Base-by-base conservation (phyloP, 2,888 invertebrate genomes). In the Scaptodrosophila latifasciaeformis region DNA sequence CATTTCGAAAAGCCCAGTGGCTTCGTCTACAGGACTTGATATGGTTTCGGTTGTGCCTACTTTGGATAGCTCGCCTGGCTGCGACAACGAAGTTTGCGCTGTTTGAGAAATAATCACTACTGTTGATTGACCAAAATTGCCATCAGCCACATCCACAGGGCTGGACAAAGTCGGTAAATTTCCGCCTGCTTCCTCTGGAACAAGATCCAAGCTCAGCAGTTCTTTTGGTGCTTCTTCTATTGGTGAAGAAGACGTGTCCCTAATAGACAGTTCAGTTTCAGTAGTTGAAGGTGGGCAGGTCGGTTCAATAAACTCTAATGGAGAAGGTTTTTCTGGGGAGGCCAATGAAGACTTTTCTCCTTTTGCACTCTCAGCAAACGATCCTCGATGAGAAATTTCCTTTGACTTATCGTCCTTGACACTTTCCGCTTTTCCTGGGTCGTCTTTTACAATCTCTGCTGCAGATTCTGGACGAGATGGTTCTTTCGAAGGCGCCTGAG, bases 241-340 rank as follows among this genome's bases (percentile, higher is more conserved):
- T 2, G 84, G 84, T 2, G 83, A 77, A 1, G 84, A 84, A 30
- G 63, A 72, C 1, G 76, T 76, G 35, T 72, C 64, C 12, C 52
- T 46, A 15, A 62, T 37, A 2, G 29, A 13, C 5, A 12, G 17
- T 10, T 19, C 2, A n/a, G 21, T 51, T 24, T 39, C 53, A 13
- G 34, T 13, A 6, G 7, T 34, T 34, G 34, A 31, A 46, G 24
- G 6, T 27, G 21, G 10, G 31, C 10, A 12, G 46, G 52, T 15
- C 55, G n/a, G 21, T 31, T 21, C 55, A 9, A 47, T 24, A 10
- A 60, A 62, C 15, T 31, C 52, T 37, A 39, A 29, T 17, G 44
- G 2, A 12, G 51, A 42, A 12, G 27, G 7, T 47, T 54, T 55
- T 35, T 61, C 55, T 5, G 62, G 61, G 1, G 47, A 43, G 1